Evolutionary conservation across 2,797 vertebrate genomes (phyloP), one percentile per base, ranked within the genome.

Genomic region (Notamacropus eugenii): DNA sequence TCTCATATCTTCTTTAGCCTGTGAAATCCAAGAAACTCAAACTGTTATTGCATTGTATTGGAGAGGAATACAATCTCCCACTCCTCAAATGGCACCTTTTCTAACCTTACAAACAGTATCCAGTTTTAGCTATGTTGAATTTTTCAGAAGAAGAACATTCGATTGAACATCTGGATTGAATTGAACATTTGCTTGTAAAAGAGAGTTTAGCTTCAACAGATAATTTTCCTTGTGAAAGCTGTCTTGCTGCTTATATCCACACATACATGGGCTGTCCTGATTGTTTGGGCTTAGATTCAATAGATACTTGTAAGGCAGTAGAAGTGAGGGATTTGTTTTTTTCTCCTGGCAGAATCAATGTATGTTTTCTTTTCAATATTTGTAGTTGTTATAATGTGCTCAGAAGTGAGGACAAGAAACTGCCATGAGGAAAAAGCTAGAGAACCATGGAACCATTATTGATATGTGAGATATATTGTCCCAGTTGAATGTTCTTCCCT

Each of bases 231-330:
- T 8, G 50, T 4, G 50, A 34, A 74, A 62, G 55, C 4, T 9
- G 90, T 52, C 24, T 9, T 46, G 19, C 87, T n/a, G 58, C 31
- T 31, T 1, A 28, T 58, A 46, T 90, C 1, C 91, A 95, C 95
- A 92, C 9, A 3, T 12, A 46, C 52, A 90, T 54, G 14, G 31
- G 31, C 46, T 90, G 6, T 57, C 52, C 31, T 93, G 50, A 31
- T 31, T 59, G 87, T 93, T 52, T 93, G 46, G 67, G 12, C n/a
- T 50, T 62, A 92, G 50, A 92, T 95, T 94, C 92, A 96, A 5
- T 34, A 55, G 6, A 52, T 87, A 46, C 29, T 27, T 87, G 58
- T 56, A 87, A 93, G 62, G 11, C 31, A 92, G 2, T 54, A 92
- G 54, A 16, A 90, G 55, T 14, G 1, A 87, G 56, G 34, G 31